Base-by-base conservation (phyloP, 2,113 vertebrate species). In the Pterophyllum scalare region DNA sequence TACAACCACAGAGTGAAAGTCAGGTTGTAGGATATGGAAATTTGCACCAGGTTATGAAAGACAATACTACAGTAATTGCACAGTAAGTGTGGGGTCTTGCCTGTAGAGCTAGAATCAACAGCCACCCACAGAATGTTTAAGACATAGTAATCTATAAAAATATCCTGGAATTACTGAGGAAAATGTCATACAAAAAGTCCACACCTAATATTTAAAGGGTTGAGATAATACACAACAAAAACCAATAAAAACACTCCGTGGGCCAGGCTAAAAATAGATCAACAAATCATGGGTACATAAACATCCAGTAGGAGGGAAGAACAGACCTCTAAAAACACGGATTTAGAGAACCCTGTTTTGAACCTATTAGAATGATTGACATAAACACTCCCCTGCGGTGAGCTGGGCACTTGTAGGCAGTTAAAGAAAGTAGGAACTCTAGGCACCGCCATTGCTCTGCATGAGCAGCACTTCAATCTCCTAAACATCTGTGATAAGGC, bases 71-170 rank as follows among this genome's bases (percentile, higher is more conserved):
- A 54, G 86, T 94, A 93, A 94, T 91, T 94, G 91, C 90, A 88
- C 88, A 88, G 89, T 82, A 91, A 90, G 89, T 91, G 91, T 90
- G 92, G 90, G 91, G 91, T 93, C 89, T 87, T 77, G 59, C 74
- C 35, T 24, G 75, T 14, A 84, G 62, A 88, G 81, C 88, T 91
- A 91, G 83, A 91, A 86, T 88, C 86, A 93, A 86, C 92, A 95
- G 90, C 94, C 93, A 95, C 95, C 95, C 90, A 89, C 85, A 75
- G 82, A 90, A 90, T 92, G 88, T 90, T 92, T 89, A 83, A 93
- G 88, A 91, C 83, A 87, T 31, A 43, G 79, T 90, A 83, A 95
- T 93, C 88, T 81, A 82, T 35, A 87, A 93, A 89, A 90, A 93
- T 93, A 93, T 92, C 89, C 92, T 91, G 79, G 90, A 94, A 91